These are phyloP conservation scores for Agriopis marginaria DNA, from an alignment of 2,888 invertebrate species.

Conservation along the genomic window DNA sequence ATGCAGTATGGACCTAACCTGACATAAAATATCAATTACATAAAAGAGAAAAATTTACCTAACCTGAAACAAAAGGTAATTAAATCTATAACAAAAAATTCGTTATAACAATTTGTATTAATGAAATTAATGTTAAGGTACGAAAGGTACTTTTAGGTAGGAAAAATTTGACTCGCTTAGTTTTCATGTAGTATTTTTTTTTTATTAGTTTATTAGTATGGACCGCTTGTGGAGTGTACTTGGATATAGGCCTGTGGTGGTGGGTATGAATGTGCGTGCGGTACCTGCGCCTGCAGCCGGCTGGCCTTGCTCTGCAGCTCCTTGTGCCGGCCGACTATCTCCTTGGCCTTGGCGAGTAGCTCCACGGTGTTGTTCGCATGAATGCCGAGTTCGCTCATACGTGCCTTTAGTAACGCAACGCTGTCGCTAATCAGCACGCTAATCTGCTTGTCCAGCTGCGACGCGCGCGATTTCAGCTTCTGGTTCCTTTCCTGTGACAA, in stretches of 20 bases:
- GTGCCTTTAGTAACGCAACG: conserved; percentile 93
- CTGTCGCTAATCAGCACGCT: conserved; percentile 96
- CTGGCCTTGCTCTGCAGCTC: conserved; percentile 96
- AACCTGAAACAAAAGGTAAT: too few relatives aligned
- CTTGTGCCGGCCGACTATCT: conserved; percentile 97
- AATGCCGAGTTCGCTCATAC: conserved; percentile 97
- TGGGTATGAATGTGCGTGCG: conserved; percentile 13
- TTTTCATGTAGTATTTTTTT: too few relatives aligned
- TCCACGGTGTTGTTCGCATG: conserved; percentile 95
- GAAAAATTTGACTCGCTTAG: too few relatives aligned
- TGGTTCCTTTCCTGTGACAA: conserved; percentile 90
- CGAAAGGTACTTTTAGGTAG: too few relatives aligned
- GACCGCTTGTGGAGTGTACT: too few relatives aligned
- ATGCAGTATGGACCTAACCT: too few relatives aligned
- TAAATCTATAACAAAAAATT: too few relatives aligned
- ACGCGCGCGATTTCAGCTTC: conserved; percentile 92
- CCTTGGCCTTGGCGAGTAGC: conserved; percentile 94
- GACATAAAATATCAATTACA: too few relatives aligned
- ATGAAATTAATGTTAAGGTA: too few relatives aligned
- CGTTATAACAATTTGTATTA: too few relatives aligned
- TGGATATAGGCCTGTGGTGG: not conserved
- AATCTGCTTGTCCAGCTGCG: conserved; percentile 97
- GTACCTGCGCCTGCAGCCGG: conserved; percentile 94
- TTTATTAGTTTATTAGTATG: too few relatives aligned
- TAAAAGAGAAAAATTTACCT: too few relatives aligned